These are phyloP conservation scores for Monochamus saltuarius DNA, from an alignment of 1,140 invertebrate species.

Conservation along the genomic window DNA sequence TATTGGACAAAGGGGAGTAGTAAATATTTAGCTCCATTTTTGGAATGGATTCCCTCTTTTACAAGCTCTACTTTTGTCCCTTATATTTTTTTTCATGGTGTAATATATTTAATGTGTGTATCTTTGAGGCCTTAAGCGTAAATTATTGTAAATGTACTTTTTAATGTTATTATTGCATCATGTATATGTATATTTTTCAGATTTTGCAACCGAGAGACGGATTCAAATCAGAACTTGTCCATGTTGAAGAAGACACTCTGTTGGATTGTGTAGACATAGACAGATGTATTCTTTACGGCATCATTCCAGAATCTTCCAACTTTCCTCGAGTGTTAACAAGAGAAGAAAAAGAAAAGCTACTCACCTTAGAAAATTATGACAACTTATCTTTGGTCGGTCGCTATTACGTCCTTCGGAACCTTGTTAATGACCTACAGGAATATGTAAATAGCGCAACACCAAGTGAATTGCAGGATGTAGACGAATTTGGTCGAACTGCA, in stretches of 20 bases:
- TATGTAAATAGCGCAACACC: slow-evolving; percentile 15
- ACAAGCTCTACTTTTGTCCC: too few species aligned
- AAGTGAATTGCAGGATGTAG: slow-evolving; percentile 27
- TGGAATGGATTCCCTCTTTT: too few species aligned
- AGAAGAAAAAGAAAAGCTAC: slow-evolving; percentile 29
- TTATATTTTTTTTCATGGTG: too few species aligned
- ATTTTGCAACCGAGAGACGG: background rate
- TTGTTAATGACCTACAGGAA: slow-evolving; percentile 29
- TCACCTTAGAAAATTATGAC: slow-evolving; percentile 39
- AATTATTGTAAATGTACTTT: slow-evolving; percentile 6
- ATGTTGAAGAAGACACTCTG: slow-evolving; percentile 17
- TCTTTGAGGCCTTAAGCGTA: too few species aligned
- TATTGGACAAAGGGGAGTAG: too few species aligned
- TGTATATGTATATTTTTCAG: slow-evolving; percentile 20
- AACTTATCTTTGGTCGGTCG: slow-evolving; percentile 34
- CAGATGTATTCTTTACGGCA: slow-evolving; percentile 30
- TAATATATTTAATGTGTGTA: too few species aligned
- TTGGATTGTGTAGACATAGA: slow-evolving; percentile 32
- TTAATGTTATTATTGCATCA: slow-evolving; percentile 16
- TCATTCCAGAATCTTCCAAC: slow-evolving; percentile 23
- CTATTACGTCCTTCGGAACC: slow-evolving; percentile 29
- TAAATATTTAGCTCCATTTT: too few species aligned
- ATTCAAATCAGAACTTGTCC: slow-evolving; percentile 1
- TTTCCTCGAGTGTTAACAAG: slow-evolving; percentile 22
- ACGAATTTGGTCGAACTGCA: slow-evolving; percentile 30